These are phyloP conservation scores for Ditylenchus dipsaci DNA, from an alignment of 1,140 invertebrate genomes.

Conservation along the genomic window DNA sequence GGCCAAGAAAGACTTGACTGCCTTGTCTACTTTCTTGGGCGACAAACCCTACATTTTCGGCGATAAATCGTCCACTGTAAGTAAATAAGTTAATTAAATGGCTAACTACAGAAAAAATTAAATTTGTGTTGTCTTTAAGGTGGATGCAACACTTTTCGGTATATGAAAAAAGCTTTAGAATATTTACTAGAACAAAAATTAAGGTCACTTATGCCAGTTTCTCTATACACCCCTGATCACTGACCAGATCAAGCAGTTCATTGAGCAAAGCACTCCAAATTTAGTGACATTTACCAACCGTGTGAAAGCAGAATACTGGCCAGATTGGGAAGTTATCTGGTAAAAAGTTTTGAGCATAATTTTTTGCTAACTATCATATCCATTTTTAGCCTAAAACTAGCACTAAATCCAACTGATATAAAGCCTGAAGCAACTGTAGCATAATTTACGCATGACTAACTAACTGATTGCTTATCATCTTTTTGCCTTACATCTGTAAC, in stretches of 20 bases:
- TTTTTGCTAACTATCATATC: no score
- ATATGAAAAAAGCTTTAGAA: no score
- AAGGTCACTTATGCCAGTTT: conserved; percentile 19
- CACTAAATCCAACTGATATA: no score
- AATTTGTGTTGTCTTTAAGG: conserved; percentile 15
- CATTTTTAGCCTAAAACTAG: no score
- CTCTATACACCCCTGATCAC: conserved; percentile 15
- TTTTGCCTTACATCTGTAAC: no score
- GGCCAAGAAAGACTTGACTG: conserved; percentile 81
- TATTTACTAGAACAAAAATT: no score
- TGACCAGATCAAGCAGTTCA: conserved; percentile 30
- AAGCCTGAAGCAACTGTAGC: no score
- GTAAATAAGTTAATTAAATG: conserved; percentile 30
- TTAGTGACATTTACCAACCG: conserved; percentile 33
- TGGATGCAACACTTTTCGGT: conserved; percentile 35
- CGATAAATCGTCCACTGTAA: conserved; percentile 78
- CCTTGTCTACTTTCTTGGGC: conserved; percentile 67
- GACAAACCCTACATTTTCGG: conserved; percentile 84
- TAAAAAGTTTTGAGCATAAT: no score
- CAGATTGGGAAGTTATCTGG: conserved; percentile 33
- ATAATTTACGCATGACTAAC: no score
- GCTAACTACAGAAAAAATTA: no score
- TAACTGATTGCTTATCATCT: no score
- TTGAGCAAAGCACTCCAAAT: conserved; percentile 40
- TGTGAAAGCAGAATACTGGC: conserved; percentile 33